Evolutionary conservation across 2,797 vertebrate species (phyloP).

Genomic region (Sebastes trivittatus): DNA sequence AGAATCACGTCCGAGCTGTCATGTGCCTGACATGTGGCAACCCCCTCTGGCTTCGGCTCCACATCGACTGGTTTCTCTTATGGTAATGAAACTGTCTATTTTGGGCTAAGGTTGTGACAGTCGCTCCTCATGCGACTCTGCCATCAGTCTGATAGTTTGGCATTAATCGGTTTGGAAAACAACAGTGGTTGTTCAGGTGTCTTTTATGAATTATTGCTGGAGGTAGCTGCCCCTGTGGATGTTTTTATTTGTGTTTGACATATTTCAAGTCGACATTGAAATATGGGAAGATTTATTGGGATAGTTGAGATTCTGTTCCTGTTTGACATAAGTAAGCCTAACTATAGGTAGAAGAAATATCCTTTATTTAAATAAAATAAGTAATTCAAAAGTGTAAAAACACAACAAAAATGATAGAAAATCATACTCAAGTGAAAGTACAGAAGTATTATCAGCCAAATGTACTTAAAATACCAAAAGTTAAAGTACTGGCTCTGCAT

Average conservation of each 20-base stretch:
- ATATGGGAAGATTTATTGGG: background rate
- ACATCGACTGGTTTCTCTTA: constrained; percentile 54
- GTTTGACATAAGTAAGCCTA: constrained; percentile 26
- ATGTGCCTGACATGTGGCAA: constrained; percentile 60
- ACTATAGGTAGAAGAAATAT: background rate
- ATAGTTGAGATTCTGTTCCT: background rate
- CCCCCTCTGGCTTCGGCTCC: constrained; percentile 45
- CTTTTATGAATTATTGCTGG: constrained; percentile 1
- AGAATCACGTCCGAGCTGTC: constrained; percentile 77
- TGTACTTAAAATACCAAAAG: background rate
- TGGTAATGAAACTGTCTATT: constrained; percentile 65
- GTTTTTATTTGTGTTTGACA: constrained; percentile 41
- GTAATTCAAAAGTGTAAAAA: background rate
- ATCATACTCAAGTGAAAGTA: background rate
- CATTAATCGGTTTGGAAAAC: constrained; percentile 51
- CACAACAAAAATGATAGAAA: background rate
- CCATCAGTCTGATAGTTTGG: constrained; percentile 26
- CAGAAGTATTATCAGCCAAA: background rate
- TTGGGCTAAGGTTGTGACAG: constrained; percentile 47
- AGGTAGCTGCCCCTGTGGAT: constrained; percentile 23
- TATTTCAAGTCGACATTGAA: constrained; percentile 18
- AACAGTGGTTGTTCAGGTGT: constrained; percentile 23
- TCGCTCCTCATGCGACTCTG: constrained; percentile 14
- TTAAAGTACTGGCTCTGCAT: background rate
- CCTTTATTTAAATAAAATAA: background rate